Evolutionary conservation across 2,113 vertebrate genomes (phyloP), one percentile per base, ranked within the genome.

Genomic region (Cacatua alba): DNA sequence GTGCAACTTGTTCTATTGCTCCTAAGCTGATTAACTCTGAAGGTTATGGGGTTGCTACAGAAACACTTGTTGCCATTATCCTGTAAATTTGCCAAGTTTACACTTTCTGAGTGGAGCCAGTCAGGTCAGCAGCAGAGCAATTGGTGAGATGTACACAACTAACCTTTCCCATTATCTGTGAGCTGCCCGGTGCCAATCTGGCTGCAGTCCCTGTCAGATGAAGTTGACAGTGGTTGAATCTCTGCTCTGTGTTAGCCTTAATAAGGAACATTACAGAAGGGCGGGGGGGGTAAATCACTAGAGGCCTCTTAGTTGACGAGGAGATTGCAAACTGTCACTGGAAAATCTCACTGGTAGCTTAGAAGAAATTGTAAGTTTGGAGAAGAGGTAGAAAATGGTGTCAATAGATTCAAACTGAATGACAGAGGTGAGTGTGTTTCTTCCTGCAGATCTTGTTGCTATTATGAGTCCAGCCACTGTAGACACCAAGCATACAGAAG

Each of bases 381-480:
- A 43, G 31, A 76, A 52, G 33, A 92, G 8, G 23, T 78, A 46
- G 74, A 85, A 74, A 82, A 43, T 35, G 35, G 33, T 76, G 67
- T 90, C 16, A 13, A 0, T 83, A 79, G 51, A 67, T 63, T 75
- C 55, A 77, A 41, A 49, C 44, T 85, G 52, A 81, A 60, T 86
- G 85, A 94, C 84, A 92, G 86, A 72, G 51, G 88, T 82, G 82
- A 95, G 97, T 71, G 68, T 90, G 53, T 94, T 95, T 97, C 77
- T 95, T 91, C 86, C 95, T 85, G 19, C 98, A 99, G 99, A 98
- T 99, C 98, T 98, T 98, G 98, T 98, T 98, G 98, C 96, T 98
- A 97, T 98, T 98, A 97, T 64, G 99, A 99, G 95, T 97, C 98
- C 92, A 98, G 98, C 98, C 97, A 98, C 97, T 98, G 98, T 94